phyloP scores from a whole-genome alignment of 2,113 vertebrate species.

The Carettochelys insculpta region DNA sequence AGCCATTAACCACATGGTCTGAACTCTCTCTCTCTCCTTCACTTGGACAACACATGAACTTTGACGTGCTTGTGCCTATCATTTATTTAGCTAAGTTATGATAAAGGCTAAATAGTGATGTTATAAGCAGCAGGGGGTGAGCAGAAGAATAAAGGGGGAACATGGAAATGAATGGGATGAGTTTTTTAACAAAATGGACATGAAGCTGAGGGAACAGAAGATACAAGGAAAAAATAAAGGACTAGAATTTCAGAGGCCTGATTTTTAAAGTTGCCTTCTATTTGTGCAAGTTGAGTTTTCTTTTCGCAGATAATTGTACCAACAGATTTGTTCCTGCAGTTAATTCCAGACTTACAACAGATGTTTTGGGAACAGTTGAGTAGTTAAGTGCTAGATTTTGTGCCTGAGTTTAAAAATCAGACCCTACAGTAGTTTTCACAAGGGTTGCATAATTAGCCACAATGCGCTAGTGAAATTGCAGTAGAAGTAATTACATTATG shows the following conservation, averaged over 20 bases:
- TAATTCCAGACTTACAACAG: neutral
- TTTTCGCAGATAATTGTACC: neutral
- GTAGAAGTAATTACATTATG: neutral
- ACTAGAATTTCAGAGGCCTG: neutral
- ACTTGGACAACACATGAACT: fast-evolving
- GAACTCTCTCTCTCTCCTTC: conserved; percentile 3
- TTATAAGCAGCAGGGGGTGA: neutral
- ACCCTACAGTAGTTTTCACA: neutral
- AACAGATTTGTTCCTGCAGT: neutral
- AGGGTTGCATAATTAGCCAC: neutral
- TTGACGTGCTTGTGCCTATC: neutral
- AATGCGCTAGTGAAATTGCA: neutral
- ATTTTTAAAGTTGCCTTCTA: neutral
- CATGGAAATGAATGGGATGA: neutral
- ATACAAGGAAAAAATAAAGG: neutral
- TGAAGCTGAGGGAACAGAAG: neutral
- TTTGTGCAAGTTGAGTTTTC: neutral
- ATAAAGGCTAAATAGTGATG: neutral
- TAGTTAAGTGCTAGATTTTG: fast-evolving
- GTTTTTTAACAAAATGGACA: neutral
- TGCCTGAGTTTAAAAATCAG: neutral
- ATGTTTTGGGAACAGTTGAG: neutral
- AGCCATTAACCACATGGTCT: neutral
- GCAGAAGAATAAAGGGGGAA: neutral
- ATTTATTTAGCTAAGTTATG: neutral